Conservation (phyloP, 2,888 invertebrate species). For the Hirtodrosophila confusa region DNA sequence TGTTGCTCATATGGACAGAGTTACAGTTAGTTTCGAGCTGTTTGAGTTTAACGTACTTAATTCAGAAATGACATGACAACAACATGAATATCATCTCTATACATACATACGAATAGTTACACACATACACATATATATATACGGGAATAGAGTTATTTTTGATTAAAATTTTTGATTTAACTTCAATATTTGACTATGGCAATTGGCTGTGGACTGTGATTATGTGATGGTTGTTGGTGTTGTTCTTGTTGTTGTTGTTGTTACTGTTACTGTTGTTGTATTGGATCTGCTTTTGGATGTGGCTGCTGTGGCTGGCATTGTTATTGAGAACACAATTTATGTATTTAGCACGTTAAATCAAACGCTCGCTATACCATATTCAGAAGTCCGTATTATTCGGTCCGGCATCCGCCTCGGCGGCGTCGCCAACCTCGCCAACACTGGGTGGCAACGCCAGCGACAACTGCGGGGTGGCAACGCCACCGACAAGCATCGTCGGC, state of each 20-base stretch:
- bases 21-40: slow-evolving; percentile 56
- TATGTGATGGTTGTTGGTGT: slow-evolving; percentile 6
- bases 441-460: slow-evolving; percentile 84
- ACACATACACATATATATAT: slow-evolving; percentile 22
- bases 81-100: slow-evolving; percentile 28
- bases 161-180: slow-evolving; percentile 72
- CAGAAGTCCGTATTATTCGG: slow-evolving; percentile 87
- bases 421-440: slow-evolving; percentile 76
- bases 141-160: slow-evolving; percentile 54
- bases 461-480: slow-evolving; percentile 83
- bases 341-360: slow-evolving; percentile 86
- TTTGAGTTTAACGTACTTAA: slow-evolving; percentile 80
- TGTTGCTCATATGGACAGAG: slow-evolving; percentile 1
- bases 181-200: slow-evolving; percentile 49
- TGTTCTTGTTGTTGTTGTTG: neutral
- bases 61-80: slow-evolving; percentile 55
- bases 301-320: slow-evolving; percentile 12
- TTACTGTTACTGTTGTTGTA: slow-evolving; percentile 18
- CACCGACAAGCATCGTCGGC: slow-evolving; percentile 88
- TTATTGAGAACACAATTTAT: slow-evolving; percentile 28
- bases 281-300: slow-evolving; percentile 11
- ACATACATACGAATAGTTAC: slow-evolving; percentile 40
- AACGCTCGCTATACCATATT: slow-evolving; percentile 90
- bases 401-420: slow-evolving; percentile 81
- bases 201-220: slow-evolving; percentile 19